phyloP scores from a whole-genome alignment of 2,113 vertebrate species.

The Tretioscincus oriximinensis region DNA sequence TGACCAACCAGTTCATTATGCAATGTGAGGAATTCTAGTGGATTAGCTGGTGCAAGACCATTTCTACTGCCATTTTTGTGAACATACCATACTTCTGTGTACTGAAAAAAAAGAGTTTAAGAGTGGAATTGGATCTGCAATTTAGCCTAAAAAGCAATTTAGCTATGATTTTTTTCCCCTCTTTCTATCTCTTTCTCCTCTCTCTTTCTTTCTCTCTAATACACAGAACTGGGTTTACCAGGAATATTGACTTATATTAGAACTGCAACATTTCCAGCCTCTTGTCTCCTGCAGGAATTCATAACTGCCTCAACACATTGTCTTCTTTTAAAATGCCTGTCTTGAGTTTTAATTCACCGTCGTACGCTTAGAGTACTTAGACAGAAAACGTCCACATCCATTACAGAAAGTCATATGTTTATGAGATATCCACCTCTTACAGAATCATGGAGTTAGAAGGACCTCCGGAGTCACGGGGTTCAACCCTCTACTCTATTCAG shows the following conservation, averaged over 20 bases:
- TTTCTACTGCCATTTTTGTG: conserved; percentile 79
- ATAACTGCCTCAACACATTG: conserved; percentile 47
- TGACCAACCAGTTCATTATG: conserved; percentile 63
- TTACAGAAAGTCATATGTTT: conserved; percentile 55
- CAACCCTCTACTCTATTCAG: too few relatives aligned
- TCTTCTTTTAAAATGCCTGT: conserved; percentile 25
- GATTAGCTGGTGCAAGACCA: conserved; percentile 72
- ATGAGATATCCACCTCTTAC: conserved; percentile 52
- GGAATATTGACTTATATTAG: neutral
- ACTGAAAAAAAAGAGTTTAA: conserved; percentile 65
- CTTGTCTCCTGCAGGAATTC: conserved; percentile 56
- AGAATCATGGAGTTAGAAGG: too few relatives aligned
- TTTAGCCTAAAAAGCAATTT: conserved; percentile 66
- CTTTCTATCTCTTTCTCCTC: neutral
- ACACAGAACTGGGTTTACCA: neutral
- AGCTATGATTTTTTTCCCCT: conserved; percentile 62
- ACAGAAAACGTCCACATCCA: conserved; percentile 19
- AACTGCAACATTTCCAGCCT: conserved; percentile 53
- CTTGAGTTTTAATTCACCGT: conserved; percentile 43
- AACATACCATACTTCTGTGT: conserved; percentile 75
- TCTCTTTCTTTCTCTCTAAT: neutral
- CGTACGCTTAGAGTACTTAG: conserved; percentile 42
- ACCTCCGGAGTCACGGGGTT: too few relatives aligned
- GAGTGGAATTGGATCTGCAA: conserved; percentile 66
- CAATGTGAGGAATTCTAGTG: conserved; percentile 65